phyloP scores from a whole-genome alignment of 2,888 invertebrate genomes.

The Stenolophus ochropezus region DNA sequence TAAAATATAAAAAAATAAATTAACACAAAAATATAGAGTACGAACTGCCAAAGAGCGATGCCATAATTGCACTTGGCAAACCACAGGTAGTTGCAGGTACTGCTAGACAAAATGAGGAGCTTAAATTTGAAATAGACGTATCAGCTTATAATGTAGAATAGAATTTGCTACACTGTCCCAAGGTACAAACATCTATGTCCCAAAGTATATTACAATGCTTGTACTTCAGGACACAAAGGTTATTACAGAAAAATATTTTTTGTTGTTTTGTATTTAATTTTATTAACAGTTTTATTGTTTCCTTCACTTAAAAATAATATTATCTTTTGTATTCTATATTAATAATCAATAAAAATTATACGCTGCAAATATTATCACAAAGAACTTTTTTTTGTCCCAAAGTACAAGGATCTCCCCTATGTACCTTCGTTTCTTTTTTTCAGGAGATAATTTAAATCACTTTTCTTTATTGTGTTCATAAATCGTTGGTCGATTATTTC shows the following conservation, averaged over 20 bases:
- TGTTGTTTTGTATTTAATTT: too few relatives aligned
- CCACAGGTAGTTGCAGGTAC: background rate
- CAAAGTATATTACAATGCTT: too few relatives aligned
- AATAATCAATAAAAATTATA: background rate
- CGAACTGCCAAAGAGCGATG: background rate
- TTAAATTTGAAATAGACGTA: background rate
- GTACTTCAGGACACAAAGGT: too few relatives aligned
- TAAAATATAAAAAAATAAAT: background rate
- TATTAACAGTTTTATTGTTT: too few relatives aligned
- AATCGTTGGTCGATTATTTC: too few relatives aligned
- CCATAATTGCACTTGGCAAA: background rate
- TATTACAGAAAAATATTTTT: too few relatives aligned
- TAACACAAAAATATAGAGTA: background rate
- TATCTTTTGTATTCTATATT: background rate
- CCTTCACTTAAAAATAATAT: background rate
- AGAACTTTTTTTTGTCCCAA: background rate
- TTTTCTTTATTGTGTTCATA: too few relatives aligned
- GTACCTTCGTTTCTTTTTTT: background rate
- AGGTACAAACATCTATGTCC: background rate
- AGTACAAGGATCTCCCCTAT: background rate
- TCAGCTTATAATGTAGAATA: background rate
- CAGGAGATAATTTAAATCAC: too few relatives aligned
- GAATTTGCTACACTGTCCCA: background rate
- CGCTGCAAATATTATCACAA: background rate
- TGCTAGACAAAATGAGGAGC: background rate